Conservation (phyloP, 2,888 invertebrate genomes). For the Spisula subtruncata region DNA sequence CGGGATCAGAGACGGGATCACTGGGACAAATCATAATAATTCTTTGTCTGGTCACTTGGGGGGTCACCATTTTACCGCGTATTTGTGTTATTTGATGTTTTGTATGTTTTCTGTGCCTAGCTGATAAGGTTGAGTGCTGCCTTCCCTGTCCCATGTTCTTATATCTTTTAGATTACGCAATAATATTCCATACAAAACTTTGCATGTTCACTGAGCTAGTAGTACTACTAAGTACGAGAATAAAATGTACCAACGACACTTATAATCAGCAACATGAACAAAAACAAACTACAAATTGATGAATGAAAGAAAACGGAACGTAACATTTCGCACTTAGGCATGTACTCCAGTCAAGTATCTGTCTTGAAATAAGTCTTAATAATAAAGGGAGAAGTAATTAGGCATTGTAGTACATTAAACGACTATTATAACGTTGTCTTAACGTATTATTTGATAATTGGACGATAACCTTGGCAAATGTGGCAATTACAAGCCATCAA, state of each 20-base stretch:
- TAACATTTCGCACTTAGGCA: constrained; percentile 10
- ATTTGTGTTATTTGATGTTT: no score
- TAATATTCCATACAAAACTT: no score
- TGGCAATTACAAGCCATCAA: constrained; percentile 51
- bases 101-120: no score
- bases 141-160: no score
- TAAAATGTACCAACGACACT: neutral
- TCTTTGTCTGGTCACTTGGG: no score
- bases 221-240: no score
- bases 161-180: no score
- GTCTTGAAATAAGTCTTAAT: neutral
- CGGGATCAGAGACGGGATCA: no score
- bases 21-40: no score
- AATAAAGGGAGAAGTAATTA: constrained; percentile 1
- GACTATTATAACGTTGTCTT: constrained; percentile 27
- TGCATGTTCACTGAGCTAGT: neutral
- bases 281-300: constrained; percentile 8
- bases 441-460: constrained; percentile 46
- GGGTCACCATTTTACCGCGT: no score
- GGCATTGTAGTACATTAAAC: neutral
- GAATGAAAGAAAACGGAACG: neutral
- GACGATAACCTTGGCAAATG: constrained; percentile 43
- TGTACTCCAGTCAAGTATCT: neutral
- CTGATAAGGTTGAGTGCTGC: no score
- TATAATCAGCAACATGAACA: neutral